Evolutionary conservation across 2,888 invertebrate genomes (phyloP), one percentile per base, ranked within the genome.

Genomic region (Candidula unifasciata): DNA sequence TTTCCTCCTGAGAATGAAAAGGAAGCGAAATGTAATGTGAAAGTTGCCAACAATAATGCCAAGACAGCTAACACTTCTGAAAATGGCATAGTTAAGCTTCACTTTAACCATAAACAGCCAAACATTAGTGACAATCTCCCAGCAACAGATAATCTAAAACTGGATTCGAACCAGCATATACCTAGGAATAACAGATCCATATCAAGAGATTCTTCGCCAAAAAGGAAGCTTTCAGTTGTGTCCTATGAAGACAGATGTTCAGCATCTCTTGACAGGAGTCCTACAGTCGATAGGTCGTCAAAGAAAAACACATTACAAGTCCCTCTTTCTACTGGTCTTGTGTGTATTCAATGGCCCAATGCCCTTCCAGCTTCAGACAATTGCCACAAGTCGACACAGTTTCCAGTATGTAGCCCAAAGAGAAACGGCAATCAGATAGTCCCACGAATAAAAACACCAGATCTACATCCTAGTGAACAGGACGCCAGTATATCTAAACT

Each of bases 251-350:
- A 52, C 16, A 52, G 52, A 54, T 54, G 30, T 54, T 3, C 60
- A 5, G 21, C 16, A 2, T 54, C 74, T 74, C 54, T 30, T 18
- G 74, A 74, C 5, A 16, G 5, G 0, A 74, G 21, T 54, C 30
- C 3, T 16, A 54, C 6, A 16, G n/a, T 21, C 3, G 54, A 74
- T 16, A 74, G 54, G 30, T 57, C 16, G 1, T 74, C 54, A 8
- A 74, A 30, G 52, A 74, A 74, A 54, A 54, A 74, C 52, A 27
- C 52, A 16, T 18, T 74, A 5, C 74, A 74, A 30, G 74, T 74
- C 3, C 74, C 74, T 54, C 54, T 74, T 44, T 30, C 27, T 5
- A 74, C 74, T 13, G 33, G 54, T 16, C 74, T 54, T 30, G 74
- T 54, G 18, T 30, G 74, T 27, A 74, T 74, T 13, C 74, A 74